phyloP scores from a whole-genome alignment of 2,888 invertebrate genomes.

The Cylloceria caligata region DNA sequence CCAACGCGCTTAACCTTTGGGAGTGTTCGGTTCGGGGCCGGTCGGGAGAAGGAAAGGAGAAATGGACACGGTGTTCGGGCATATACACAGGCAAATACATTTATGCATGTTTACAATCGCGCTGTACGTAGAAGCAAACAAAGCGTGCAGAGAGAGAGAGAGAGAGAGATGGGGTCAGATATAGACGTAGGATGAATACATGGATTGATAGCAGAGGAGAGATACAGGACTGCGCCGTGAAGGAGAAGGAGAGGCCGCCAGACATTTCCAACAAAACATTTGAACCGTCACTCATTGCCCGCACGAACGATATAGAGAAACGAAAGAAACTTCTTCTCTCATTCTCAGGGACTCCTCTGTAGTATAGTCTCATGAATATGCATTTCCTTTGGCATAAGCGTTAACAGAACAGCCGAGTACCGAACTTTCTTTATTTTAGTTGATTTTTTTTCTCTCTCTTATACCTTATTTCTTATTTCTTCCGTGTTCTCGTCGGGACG shows the following conservation, averaged over 20 bases:
- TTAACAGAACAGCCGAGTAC: neutral
- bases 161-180: slow-evolving; percentile 21
- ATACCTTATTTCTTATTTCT: slow-evolving; percentile 13
- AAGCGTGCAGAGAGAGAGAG: slow-evolving; percentile 32
- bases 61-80: neutral
- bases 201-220: slow-evolving; percentile 12
- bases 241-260: neutral
- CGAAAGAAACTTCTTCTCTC: slow-evolving; percentile 6
- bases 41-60: slow-evolving; percentile 20
- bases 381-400: slow-evolving; percentile 27
- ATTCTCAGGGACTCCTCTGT: slow-evolving; percentile 5
- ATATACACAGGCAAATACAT: slow-evolving; percentile 10
- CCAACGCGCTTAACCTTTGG: slow-evolving; percentile 78
- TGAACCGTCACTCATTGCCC: slow-evolving; percentile 27
- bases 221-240: neutral
- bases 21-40: slow-evolving; percentile 59
- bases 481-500: slow-evolving; percentile 12
- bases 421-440: slow-evolving; percentile 11
- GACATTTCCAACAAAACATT: slow-evolving; percentile 18
- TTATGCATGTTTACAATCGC: slow-evolving; percentile 9
- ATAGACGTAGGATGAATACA: slow-evolving; percentile 21
- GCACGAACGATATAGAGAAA: slow-evolving; percentile 19
- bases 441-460: neutral
- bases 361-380: slow-evolving; percentile 49
- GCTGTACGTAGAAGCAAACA: slow-evolving; percentile 1